Evolutionary conservation across 2,888 invertebrate genomes (phyloP).

Genomic region (Meiosimyza decipiens): DNA sequence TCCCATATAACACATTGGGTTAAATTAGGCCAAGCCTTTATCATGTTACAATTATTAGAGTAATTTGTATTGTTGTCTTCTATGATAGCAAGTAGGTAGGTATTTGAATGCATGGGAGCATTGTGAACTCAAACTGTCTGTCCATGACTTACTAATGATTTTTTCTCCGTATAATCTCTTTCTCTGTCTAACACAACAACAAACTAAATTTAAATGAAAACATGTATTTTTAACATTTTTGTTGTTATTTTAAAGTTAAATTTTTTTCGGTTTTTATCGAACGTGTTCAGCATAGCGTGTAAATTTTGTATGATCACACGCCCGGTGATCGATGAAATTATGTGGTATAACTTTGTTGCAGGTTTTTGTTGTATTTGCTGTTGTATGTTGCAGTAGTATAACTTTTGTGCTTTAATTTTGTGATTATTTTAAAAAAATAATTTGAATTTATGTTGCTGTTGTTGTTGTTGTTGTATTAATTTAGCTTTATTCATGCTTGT

Average conservation of each 20-base stretch:
- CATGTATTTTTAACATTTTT: slow-evolving; percentile 23
- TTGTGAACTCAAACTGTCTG: background rate
- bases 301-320: slow-evolving; percentile 28
- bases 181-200: background rate
- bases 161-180: slow-evolving; percentile 1
- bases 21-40: no score
- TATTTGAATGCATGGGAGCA: no score
- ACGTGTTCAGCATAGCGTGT: slow-evolving; percentile 32
- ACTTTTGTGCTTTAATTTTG: slow-evolving; percentile 12
- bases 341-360: slow-evolving; percentile 4
- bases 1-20: background rate
- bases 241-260: background rate
- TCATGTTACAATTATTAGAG: no score
- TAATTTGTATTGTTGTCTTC: background rate
- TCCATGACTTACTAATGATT: background rate
- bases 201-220: slow-evolving; percentile 12
- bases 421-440: background rate
- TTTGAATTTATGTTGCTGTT: background rate
- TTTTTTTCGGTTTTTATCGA: background rate
- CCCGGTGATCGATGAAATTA: slow-evolving; percentile 34
- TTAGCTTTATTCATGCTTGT: background rate
- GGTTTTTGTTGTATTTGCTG: slow-evolving; percentile 1
- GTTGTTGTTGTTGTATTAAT: background rate
- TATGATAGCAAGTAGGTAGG: background rate
- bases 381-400: slow-evolving; percentile 3